Base-by-base conservation (phyloP, 1,140 invertebrate species). In the Dreissena rostriformis region DNA sequence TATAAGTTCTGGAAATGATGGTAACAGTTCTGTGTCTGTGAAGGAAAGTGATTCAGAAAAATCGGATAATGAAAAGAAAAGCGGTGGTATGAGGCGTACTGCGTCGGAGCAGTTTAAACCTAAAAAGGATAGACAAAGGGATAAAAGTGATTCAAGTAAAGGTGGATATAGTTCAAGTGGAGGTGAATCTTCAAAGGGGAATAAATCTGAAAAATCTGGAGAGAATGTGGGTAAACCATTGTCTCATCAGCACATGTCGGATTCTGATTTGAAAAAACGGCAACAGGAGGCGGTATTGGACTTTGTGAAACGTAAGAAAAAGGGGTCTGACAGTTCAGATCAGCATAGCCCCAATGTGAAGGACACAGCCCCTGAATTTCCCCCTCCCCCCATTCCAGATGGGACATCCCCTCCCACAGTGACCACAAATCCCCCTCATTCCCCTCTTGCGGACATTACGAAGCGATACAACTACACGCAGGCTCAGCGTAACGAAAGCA, bases 251-350 rank as follows among this genome's bases (percentile, higher is more conserved):
- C 61, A 82, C 39, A 29, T 66, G 7, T 82, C 80, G 0, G 96
- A 97, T 91, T 91, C 96, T 5, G 96, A 97, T 0, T 91, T 98
- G 0, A 98, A 97, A 92, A 96, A 96, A 0, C 96, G 97, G n/a
- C 88, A 89, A 51, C 97, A 98, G 92, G 97, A 97, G 89, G 97
- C 97, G 0, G 93, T 98, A 1, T 93, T 97, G 29, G 97, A 96
- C 0, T 98, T 97, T 85, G 97, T 97, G 92, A 97, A 97, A 88
- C 94, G 96, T 53, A 96, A 97, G 87, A 92, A 91, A n/a, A 84
- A 85, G 90, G 87, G 73, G 73, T 66, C 70, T 28, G 51, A 68
- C 12, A 66, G 80, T 68, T 82, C 80, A 19, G 80, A 82, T n/a
- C 80, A 71, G 11, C 57, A 66, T 7, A 82, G 80, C 75, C 80